Evolutionary conservation across 1,140 invertebrate species (phyloP).

Genomic region (Drosophila bocki): DNA sequence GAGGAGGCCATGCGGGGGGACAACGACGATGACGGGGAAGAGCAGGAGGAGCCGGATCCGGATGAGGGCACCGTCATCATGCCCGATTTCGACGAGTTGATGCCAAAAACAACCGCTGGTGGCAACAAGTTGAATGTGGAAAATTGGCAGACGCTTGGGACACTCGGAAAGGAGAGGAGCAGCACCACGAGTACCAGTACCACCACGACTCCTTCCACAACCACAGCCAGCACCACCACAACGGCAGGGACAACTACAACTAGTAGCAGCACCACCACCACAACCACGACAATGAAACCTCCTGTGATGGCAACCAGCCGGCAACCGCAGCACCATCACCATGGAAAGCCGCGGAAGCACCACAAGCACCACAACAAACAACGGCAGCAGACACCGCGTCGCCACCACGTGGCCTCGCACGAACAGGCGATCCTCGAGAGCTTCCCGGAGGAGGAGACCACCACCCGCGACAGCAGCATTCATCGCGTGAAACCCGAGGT

Average conservation of each 20-base stretch:
- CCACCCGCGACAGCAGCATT: slow-evolving; percentile 81
- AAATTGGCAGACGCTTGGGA: slow-evolving; percentile 70
- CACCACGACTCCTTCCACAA: slow-evolving; percentile 26
- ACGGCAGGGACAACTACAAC: slow-evolving; percentile 31
- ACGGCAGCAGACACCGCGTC: slow-evolving; percentile 48
- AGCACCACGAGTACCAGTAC: slow-evolving; percentile 19
- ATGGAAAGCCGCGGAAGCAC: slow-evolving; percentile 58
- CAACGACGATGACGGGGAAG: slow-evolving; percentile 27
- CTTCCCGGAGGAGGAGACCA: slow-evolving; percentile 62
- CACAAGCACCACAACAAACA: slow-evolving; percentile 65
- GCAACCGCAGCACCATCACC: slow-evolving; percentile 42
- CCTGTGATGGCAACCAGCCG: slow-evolving; percentile 18
- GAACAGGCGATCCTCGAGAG: slow-evolving; percentile 64
- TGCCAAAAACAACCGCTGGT: slow-evolving; percentile 3
- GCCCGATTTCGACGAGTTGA: slow-evolving; percentile 56
- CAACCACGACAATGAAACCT: slow-evolving; percentile 22
- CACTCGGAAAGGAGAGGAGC: slow-evolving; percentile 55
- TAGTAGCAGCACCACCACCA: slow-evolving; percentile 27
- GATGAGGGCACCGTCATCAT: slow-evolving; percentile 43
- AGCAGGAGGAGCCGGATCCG: slow-evolving; percentile 6
- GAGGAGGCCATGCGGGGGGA: slow-evolving; percentile 45
- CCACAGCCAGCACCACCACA: slow-evolving; percentile 38
- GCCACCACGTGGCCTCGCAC: slow-evolving; percentile 74
- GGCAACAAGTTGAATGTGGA: slow-evolving; percentile 48
- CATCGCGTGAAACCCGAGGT: slow-evolving; percentile 78